Conservation (phyloP, 2,888 invertebrate genomes). For the Heteromurus nitidus region DNA sequence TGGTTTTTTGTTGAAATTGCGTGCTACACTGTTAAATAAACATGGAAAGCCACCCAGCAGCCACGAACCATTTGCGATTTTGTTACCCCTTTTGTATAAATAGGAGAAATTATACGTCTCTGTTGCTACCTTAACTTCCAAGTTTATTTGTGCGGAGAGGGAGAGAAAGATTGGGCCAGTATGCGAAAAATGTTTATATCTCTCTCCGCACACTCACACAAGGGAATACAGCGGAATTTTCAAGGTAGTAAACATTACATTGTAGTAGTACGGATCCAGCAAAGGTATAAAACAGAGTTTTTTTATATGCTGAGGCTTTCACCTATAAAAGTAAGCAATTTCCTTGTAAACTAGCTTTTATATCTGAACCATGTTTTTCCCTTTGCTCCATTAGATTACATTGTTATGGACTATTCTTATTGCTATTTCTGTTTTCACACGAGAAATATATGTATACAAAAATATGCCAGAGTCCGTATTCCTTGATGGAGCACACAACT, state of each 20-base stretch:
- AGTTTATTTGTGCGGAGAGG: too few species aligned
- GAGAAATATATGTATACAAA: too few species aligned
- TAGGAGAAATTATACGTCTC: neutral
- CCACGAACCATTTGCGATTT: neutral
- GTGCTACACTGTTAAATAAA: slow-evolving; percentile 17
- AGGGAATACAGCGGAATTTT: too few species aligned
- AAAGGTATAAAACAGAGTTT: neutral
- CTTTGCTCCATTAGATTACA: slow-evolving; percentile 40
- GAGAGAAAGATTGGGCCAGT: too few species aligned
- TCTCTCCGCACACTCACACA: too few species aligned
- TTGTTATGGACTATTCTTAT: slow-evolving; percentile 25
- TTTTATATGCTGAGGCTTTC: neutral
- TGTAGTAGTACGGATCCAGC: neutral
- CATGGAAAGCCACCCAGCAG: neutral
- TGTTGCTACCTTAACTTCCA: neutral
- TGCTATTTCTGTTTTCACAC: too few species aligned
- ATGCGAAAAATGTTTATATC: too few species aligned
- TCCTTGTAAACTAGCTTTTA: slow-evolving; percentile 38
- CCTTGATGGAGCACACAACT: neutral
- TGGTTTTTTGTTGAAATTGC: slow-evolving; percentile 13
- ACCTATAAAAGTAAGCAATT: slow-evolving; percentile 12
- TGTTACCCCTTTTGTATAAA: neutral
- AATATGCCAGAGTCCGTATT: too few species aligned
- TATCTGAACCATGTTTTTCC: slow-evolving; percentile 18
- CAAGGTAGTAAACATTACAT: too few species aligned